Evolutionary conservation across 2,888 invertebrate species (phyloP).

Genomic region (Stomorhina lunata): DNA sequence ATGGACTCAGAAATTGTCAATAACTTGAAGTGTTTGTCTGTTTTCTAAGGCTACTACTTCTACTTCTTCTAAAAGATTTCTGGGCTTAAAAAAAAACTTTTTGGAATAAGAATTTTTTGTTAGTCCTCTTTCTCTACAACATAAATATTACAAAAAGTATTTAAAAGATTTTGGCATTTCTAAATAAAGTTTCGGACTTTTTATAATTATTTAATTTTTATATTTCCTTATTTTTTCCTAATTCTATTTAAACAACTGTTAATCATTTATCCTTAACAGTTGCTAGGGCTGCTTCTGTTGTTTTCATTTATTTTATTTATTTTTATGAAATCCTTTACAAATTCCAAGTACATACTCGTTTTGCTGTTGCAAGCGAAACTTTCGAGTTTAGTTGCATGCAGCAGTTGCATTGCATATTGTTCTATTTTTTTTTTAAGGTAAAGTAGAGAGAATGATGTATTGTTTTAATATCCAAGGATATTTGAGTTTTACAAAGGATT

Average conservation of each 20-base stretch:
- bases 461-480: conserved; percentile 44
- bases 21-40: too few species aligned
- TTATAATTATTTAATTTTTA: conserved; percentile 2
- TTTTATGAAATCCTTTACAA: conserved; percentile 41
- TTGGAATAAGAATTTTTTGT: not conserved
- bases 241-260: conserved; percentile 38
- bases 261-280: conserved; percentile 34
- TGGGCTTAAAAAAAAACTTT: not conserved
- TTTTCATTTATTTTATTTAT: not conserved
- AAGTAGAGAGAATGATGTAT: conserved; percentile 15
- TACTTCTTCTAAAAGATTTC: not conserved
- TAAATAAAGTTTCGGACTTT: not conserved
- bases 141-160: not conserved
- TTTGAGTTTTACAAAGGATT: too few species aligned
- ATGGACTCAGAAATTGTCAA: not conserved
- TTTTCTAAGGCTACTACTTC: too few species aligned
- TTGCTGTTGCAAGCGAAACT: not conserved
- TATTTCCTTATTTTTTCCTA: conserved; percentile 13
- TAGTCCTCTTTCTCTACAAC: too few species aligned
- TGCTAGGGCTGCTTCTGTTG: not conserved
- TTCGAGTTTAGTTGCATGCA: not conserved
- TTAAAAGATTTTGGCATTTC: conserved; percentile 29
- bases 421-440: not conserved
- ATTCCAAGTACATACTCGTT: conserved; percentile 35
- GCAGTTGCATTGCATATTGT: conserved; percentile 13